Conservation (phyloP, 2,888 invertebrate genomes). For the Timandra comae region DNA sequence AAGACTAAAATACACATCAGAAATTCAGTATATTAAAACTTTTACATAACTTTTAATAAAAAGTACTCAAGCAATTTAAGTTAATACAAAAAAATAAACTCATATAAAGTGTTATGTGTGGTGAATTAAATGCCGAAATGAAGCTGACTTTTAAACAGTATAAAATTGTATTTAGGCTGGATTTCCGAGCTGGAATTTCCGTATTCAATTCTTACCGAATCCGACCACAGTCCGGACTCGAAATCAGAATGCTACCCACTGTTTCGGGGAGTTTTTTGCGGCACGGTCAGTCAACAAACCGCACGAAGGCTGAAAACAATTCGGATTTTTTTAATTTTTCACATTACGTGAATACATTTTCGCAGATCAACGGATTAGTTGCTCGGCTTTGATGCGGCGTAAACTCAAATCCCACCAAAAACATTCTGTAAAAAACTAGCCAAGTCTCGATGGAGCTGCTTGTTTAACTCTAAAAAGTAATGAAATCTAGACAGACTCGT, state of each 20-base stretch:
- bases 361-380: slow-evolving; percentile 25
- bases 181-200: slow-evolving; percentile 19
- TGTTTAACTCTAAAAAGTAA: no score
- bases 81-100: no score
- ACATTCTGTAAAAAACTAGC: no score
- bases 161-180: slow-evolving; percentile 17
- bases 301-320: slow-evolving; percentile 30
- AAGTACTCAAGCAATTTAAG: no score
- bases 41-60: no score
- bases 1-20: no score
- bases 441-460: no score
- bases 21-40: no score
- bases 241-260: slow-evolving; percentile 37
- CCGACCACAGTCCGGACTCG: slow-evolving; percentile 42
- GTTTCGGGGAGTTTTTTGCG: slow-evolving; percentile 39
- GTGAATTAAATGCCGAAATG: not conserved
- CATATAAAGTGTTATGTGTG: no score
- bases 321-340: slow-evolving; percentile 23
- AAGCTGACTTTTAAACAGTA: slow-evolving; percentile 1
- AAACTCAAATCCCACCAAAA: slow-evolving; percentile 13
- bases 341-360: slow-evolving; percentile 28
- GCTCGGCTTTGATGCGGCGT: slow-evolving; percentile 21
- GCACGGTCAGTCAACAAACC: slow-evolving; percentile 37
- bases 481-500: no score
- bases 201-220: slow-evolving; percentile 20